Base-by-base conservation (phyloP, 2,888 invertebrate species). In the Colostygia pectinataria region DNA sequence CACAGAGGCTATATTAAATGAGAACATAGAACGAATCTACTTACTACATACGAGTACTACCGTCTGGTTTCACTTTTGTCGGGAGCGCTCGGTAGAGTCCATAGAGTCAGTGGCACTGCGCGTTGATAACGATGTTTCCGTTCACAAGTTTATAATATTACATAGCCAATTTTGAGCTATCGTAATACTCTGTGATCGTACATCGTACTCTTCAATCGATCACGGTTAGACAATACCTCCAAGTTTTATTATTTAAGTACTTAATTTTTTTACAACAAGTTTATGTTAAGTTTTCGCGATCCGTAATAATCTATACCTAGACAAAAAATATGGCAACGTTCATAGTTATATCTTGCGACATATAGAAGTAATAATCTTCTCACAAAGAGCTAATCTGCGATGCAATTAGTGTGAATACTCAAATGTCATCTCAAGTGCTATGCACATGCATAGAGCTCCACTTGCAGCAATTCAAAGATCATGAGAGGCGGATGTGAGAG, bases 1-100 rank as follows among this genome's bases (percentile, higher is more conserved):
- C n/a, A n/a, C n/a, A n/a, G n/a, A n/a, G n/a, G n/a, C n/a, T n/a
- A n/a, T n/a, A n/a, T n/a, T n/a, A n/a, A n/a, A n/a, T n/a, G 65
- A 76, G 66, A 74, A 74, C 66, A 66, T 59, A 66, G 57, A 61
- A 55, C 66, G 68, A 31, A n/a, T 14, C 20, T 31, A 27, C 2
- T n/a, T 24, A 38, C 15, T 15, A 29, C 24, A n/a, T 41, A 27
- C 24, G 28, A 77, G 77, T 77, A 75, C 71, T n/a, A n/a, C n/a
- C n/a, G 66, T 67, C 72, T 74, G 72, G 79, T 80, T 85, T 84
- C 84, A 83, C 84, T 86, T 84, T 84, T 81, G 70, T 78, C 77
- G 51, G 61, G 68, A 69, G 72, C 69, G 68, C 71, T 76, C 70
- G 71, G 74, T 27, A 28, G 14, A 32, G 41, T 24, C 24, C 29